phyloP scores from a whole-genome alignment of 2,888 invertebrate genomes.

The Halictus quadricinctus region DNA sequence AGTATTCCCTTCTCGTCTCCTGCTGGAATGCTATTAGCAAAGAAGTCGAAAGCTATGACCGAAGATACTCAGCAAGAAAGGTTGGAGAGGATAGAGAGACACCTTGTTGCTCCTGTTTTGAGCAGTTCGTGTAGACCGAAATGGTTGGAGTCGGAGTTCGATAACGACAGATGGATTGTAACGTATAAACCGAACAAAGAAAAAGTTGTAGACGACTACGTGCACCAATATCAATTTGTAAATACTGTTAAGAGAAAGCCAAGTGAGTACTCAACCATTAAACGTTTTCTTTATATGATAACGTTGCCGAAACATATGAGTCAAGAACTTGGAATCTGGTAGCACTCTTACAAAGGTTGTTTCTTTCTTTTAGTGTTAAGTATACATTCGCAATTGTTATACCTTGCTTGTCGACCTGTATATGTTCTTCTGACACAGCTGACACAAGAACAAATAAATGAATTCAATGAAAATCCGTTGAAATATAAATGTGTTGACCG shows the following conservation, averaged over 20 bases:
- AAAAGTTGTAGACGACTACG: constrained; percentile 67
- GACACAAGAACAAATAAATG: constrained; percentile 82
- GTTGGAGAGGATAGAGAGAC: constrained; percentile 84
- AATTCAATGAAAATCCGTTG: constrained; percentile 72
- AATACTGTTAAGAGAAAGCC: constrained; percentile 74
- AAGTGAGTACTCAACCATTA: constrained; percentile 70
- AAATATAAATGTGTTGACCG: constrained; percentile 59
- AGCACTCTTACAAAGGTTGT: constrained; percentile 28
- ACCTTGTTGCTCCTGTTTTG: constrained; percentile 82
- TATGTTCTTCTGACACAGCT: constrained; percentile 83
- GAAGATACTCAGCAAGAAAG: constrained; percentile 83
- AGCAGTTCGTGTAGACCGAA: constrained; percentile 73
- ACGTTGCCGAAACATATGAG: neutral
- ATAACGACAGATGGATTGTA: constrained; percentile 77
- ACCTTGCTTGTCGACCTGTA: constrained; percentile 83
- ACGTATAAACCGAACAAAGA: constrained; percentile 78
- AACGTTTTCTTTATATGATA: constrained; percentile 18
- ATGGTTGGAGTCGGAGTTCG: constrained; percentile 75
- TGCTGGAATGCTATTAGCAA: constrained; percentile 83
- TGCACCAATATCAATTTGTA: constrained; percentile 78
- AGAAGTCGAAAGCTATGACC: constrained; percentile 82
- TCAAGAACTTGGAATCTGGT: constrained; percentile 1
- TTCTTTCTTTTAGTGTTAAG: constrained; percentile 72
- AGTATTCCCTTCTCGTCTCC: constrained; percentile 84
- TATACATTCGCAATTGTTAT: constrained; percentile 82